Evolutionary conservation across 2,888 invertebrate species (phyloP), one percentile per base, ranked within the genome.

Genomic region (Harpalus rufipes): DNA sequence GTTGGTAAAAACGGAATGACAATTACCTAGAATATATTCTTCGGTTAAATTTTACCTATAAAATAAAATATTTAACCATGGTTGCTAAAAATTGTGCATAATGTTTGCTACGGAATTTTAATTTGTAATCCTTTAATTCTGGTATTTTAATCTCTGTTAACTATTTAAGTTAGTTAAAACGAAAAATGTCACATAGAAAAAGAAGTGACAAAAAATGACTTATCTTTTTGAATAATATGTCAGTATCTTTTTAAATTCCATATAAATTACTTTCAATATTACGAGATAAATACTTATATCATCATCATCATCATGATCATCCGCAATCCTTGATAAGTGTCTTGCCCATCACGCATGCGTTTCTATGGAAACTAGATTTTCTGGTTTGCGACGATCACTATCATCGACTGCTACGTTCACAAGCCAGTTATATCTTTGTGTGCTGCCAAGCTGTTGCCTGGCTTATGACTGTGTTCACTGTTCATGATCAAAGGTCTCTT

Each of bases 321-420:
- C 41, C 72, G 44, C 72, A 8, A 16, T 51, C 16, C 18, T 7
- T 74, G 72, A 74, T 74, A 74, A 74, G 51, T 56, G 3, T 7
- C 74, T 16, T 32, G 32, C 6, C 32, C 32, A 32, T 8, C 44
- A 83, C 84, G 76, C 84, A 63, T 65, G 84, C 78, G 84, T 65
- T 63, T n/a, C n/a, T 41, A 32, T 81, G 56, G 68, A 65, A 84
- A 84, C 84, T 84, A 78, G 84, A 84, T 78, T 84, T 84, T 84
- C 84, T 78, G 84, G 84, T 84, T 84, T 78, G 25, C 41, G 39
- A 65, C 83, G 76, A 74, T 84, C 78, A 63, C 51, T 76, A 41
- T 72, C 51, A 63, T 82, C 51, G 82, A 58, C 16, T 82, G 72
- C 14, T 39, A 32, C 14, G 18, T 16, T 16, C 39, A 61, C 21